A percentile compares a stretch with the other conserved stretches of the same genome.
phyloP scores from a whole-genome alignment of 2,113 vertebrate species.

The Nerophis lumbriciformis region DNA sequence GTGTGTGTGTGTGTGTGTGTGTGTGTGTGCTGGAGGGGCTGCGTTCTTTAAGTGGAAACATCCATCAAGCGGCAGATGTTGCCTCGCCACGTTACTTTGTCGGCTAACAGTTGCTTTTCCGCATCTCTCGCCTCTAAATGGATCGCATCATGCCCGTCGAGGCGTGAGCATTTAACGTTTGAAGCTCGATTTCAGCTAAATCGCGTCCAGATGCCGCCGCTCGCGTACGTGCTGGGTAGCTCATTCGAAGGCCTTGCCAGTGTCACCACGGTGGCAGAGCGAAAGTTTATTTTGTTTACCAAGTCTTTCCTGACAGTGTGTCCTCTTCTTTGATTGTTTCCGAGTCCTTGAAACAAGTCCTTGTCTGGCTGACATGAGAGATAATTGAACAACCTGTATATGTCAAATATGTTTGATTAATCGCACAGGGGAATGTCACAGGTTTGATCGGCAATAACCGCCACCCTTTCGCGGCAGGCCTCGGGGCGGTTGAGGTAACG shows the following conservation, averaged over 20 bases:
- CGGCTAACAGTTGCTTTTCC: conserved; percentile 17
- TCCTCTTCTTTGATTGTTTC: conserved; percentile 24
- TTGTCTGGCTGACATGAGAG: conserved; percentile 17
- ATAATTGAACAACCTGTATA: conserved; percentile 40
- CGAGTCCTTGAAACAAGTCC: conserved; percentile 33
- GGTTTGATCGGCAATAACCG: conserved; percentile 36
- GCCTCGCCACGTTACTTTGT: not conserved
- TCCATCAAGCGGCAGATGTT: conserved; percentile 35
- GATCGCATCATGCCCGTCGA: conserved; percentile 45
- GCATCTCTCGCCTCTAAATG: conserved; percentile 39
- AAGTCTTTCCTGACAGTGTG: conserved; percentile 20
- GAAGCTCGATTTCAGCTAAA: conserved; percentile 40
- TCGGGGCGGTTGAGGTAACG: not conserved
- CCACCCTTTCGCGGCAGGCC: conserved; percentile 18
- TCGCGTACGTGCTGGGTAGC: conserved; percentile 36
- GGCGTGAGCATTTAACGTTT: conserved; percentile 41
- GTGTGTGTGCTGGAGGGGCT: not conserved
- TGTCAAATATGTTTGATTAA: conserved; percentile 52
- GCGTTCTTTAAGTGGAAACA: conserved; percentile 24
- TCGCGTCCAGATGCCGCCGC: conserved; percentile 53
- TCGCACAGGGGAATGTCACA: conserved; percentile 34
- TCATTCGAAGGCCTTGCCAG: conserved; percentile 7
- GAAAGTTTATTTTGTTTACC: conserved; percentile 14
- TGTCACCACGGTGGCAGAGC: no score
- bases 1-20: not conserved